Percentiles rank a stretch among this genome's conserved stretches.
Conservation (phyloP, 2,888 invertebrate species). For the Troides aeacus region DNA sequence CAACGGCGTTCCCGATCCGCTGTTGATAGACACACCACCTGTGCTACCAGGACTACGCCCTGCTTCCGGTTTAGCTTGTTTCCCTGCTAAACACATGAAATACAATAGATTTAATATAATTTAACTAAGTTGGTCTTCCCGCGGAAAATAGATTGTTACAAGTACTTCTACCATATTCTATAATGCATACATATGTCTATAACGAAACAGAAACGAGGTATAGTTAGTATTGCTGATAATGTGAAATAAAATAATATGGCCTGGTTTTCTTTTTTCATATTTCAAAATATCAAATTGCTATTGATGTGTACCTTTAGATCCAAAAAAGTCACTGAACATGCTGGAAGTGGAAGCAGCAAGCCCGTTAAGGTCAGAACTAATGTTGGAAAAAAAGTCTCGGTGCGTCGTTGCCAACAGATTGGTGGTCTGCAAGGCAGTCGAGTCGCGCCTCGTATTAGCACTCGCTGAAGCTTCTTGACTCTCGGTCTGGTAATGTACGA, state of each 20-base stretch:
- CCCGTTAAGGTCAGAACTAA: conserved; percentile 95
- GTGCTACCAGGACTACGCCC: conserved; percentile 27
- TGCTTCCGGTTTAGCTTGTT: conserved; percentile 44
- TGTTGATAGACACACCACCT: conserved; percentile 20
- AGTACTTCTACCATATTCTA: too few species aligned
- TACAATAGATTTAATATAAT: neutral
- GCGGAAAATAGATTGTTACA: neutral
- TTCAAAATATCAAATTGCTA: too few species aligned
- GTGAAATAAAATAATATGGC: too few species aligned
- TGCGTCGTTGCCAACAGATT: conserved; percentile 84
- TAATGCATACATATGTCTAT: too few species aligned
- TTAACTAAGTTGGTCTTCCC: neutral
- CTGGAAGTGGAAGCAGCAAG: conserved; percentile 95
- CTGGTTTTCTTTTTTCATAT: too few species aligned
- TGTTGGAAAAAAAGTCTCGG: conserved; percentile 92
- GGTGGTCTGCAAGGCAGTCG: conserved; percentile 82
- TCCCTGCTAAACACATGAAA: conserved; percentile 45
- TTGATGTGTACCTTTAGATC: conserved; percentile 80
- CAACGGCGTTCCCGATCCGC: conserved; percentile 34
- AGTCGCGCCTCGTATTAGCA: conserved; percentile 74
- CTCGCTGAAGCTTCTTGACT: conserved; percentile 61
- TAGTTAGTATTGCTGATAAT: too few species aligned
- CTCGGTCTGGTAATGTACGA: conserved; percentile 39
- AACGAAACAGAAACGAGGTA: too few species aligned
- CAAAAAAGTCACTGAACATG: conserved; percentile 97